Conservation (phyloP, 2,797 vertebrate species). For the Pseudocheirus occidentalis region DNA sequence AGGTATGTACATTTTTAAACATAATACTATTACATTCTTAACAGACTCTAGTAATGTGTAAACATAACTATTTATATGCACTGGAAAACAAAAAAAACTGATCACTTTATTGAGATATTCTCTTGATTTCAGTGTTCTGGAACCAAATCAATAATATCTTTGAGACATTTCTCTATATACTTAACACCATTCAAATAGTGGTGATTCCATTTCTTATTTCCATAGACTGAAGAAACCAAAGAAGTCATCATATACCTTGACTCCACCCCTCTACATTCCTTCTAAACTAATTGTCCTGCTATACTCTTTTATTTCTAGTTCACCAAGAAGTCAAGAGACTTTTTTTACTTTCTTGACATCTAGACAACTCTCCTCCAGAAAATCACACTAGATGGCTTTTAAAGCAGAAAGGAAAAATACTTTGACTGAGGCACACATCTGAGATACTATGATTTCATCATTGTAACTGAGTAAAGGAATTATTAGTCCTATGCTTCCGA, state of each 20-base stretch:
- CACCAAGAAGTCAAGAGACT: neutral
- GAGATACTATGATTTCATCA: neutral
- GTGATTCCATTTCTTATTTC: neutral
- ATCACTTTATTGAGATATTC: neutral
- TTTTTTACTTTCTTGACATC: neutral
- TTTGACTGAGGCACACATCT: neutral
- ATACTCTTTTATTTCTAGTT: neutral
- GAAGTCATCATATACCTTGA: neutral
- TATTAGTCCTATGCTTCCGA: neutral
- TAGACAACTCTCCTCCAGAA: neutral
- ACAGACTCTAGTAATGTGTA: neutral
- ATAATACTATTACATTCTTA: neutral
- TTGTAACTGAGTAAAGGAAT: neutral
- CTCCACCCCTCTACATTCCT: neutral
- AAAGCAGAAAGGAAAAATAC: neutral
- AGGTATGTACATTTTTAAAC: neutral
- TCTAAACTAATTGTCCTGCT: neutral
- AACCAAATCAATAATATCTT: neutral
- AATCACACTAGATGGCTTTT: neutral
- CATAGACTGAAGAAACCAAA: neutral
- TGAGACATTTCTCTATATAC: neutral
- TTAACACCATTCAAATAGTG: neutral
- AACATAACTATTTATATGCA: neutral
- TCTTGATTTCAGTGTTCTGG: neutral
- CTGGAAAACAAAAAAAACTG: neutral